Conservation (phyloP, 1,140 invertebrate species). For the Zaprionus ghesquierei region DNA sequence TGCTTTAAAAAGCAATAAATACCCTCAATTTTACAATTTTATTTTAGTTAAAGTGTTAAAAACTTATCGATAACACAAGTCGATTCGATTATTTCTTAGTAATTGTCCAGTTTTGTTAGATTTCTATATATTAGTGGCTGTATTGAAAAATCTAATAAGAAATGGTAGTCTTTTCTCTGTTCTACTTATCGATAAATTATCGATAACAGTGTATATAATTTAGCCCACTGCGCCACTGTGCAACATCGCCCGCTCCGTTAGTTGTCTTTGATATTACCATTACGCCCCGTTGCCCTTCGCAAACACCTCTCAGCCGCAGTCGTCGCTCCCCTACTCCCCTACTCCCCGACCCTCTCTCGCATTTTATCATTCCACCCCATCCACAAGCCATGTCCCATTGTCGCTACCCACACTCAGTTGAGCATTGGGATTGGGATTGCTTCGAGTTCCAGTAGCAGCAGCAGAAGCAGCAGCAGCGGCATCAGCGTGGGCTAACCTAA, state of each 20-base stretch:
- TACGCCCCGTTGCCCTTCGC: constrained; percentile 17
- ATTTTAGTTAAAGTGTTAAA: too few relatives aligned
- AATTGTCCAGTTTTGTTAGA: too few relatives aligned
- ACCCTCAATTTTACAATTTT: too few relatives aligned
- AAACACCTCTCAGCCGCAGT: constrained; percentile 23
- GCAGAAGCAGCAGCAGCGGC: constrained; percentile 9
- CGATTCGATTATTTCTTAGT: too few relatives aligned
- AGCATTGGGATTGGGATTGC: constrained; percentile 51
- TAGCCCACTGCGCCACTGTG: constrained; percentile 5
- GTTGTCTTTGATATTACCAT: constrained; percentile 54
- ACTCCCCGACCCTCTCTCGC: background rate
- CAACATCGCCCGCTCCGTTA: background rate
- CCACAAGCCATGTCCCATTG: constrained; percentile 40
- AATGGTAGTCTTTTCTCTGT: too few relatives aligned
- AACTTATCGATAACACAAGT: too few relatives aligned
- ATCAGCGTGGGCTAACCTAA: constrained; percentile 26
- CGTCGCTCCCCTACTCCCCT: constrained; percentile 14
- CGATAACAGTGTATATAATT: background rate
- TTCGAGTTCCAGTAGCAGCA: constrained; percentile 18
- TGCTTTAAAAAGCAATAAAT: too few relatives aligned
- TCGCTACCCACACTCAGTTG: constrained; percentile 38
- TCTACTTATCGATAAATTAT: background rate
- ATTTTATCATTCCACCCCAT: constrained; percentile 21
- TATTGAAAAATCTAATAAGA: too few relatives aligned
- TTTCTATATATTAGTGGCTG: too few relatives aligned